These are phyloP conservation scores for Buphagus erythrorhynchus DNA, from an alignment of 2,797 vertebrate genomes.

Conservation along the genomic window DNA sequence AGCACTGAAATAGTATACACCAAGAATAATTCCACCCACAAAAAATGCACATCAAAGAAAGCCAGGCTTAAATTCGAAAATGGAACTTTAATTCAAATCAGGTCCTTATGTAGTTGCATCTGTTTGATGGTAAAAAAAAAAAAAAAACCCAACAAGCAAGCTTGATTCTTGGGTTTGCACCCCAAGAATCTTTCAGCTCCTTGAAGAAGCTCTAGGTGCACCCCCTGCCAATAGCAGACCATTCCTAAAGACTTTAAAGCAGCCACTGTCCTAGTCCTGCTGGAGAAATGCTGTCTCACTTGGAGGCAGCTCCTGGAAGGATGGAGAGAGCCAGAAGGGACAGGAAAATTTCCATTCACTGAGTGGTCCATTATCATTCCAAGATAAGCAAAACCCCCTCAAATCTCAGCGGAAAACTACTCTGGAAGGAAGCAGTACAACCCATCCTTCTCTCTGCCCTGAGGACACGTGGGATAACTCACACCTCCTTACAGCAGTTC, in stretches of 20 bases:
- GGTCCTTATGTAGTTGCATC: not conserved
- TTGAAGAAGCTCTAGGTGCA: not conserved
- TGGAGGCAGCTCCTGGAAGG: not conserved
- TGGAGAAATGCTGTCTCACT: not conserved
- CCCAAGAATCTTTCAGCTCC: not conserved
- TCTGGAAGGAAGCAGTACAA: not conserved
- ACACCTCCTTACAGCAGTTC: not conserved
- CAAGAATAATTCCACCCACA: not conserved
- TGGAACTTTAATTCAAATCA: not conserved
- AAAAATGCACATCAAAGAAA: not conserved
- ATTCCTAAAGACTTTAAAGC: not conserved
- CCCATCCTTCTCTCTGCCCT: not conserved
- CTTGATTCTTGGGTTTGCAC: not conserved
- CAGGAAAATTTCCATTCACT: not conserved
- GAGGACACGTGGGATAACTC: accelerated
- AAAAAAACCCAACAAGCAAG: not conserved
- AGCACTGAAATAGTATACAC: not conserved
- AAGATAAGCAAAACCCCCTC: not conserved
- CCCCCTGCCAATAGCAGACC: not conserved
- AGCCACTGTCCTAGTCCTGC: not conserved
- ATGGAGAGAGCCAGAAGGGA: not conserved
- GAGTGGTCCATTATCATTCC: not conserved
- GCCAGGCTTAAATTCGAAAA: accelerated
- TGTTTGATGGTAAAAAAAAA: not conserved
- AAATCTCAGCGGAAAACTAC: not conserved